Conservation (phyloP, 2,113 vertebrate genomes). For the Cromileptes altivelis region DNA sequence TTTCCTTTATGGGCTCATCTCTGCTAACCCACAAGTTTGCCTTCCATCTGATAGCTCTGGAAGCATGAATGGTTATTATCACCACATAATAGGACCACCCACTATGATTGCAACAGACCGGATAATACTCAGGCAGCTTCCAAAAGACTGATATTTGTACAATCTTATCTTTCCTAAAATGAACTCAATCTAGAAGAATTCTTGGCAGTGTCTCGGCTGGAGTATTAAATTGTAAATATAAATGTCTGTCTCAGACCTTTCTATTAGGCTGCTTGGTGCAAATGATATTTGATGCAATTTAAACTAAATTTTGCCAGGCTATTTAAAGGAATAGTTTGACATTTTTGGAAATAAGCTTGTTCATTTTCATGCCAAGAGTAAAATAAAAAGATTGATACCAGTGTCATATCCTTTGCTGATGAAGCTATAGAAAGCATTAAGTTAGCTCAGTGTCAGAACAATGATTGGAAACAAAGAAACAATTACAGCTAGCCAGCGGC, state of each 20-base stretch:
- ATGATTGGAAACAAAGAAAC: neutral
- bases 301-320: neutral
- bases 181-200: slow-evolving; percentile 20
- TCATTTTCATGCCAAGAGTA: neutral
- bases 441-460: neutral
- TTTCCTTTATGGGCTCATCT: slow-evolving; percentile 42
- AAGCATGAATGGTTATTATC: slow-evolving; percentile 52
- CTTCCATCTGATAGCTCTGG: slow-evolving; percentile 20
- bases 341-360: neutral
- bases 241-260: slow-evolving; percentile 7
- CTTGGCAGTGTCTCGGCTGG: neutral
- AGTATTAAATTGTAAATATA: slow-evolving; percentile 7
- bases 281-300: neutral
- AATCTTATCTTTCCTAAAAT: slow-evolving; percentile 34
- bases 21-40: slow-evolving; percentile 8
- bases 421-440: neutral
- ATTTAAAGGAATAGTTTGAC: neutral
- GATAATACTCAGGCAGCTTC: slow-evolving; percentile 41
- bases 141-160: slow-evolving; percentile 36
- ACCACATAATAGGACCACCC: slow-evolving; percentile 30
- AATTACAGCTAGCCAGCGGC: neutral
- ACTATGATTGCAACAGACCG: slow-evolving; percentile 15
- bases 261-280: neutral
- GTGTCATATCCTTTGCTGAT: neutral
- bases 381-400: neutral